Conservation (phyloP, 1,140 invertebrate genomes). For the Heliconius congener region DNA sequence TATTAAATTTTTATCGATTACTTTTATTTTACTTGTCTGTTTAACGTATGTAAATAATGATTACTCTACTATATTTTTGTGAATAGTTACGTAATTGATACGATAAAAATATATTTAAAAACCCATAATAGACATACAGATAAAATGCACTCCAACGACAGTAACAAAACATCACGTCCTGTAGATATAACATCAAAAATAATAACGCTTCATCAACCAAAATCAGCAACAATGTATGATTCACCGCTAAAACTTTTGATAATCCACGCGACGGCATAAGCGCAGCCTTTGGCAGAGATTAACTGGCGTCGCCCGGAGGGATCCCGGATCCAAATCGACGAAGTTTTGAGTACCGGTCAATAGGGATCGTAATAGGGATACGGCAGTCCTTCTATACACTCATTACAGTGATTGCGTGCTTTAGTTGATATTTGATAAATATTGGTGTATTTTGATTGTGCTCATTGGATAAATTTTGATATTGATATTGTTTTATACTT, state of each 20-base stretch:
- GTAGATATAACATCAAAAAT: not conserved
- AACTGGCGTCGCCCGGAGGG: slow-evolving; percentile 38
- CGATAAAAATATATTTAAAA: too few relatives aligned
- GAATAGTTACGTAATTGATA: too few relatives aligned
- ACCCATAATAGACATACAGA: not conserved
- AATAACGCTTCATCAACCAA: slow-evolving; percentile 4
- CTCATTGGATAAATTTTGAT: not conserved
- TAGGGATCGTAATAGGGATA: slow-evolving; percentile 50
- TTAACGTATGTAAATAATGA: not conserved
- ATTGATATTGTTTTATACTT: not conserved
- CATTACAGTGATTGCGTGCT: slow-evolving; percentile 51
- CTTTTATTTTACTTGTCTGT: not conserved
- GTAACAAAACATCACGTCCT: not conserved
- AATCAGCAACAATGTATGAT: slow-evolving; percentile 25
- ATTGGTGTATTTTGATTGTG: not conserved
- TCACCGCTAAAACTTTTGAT: slow-evolving; percentile 43
- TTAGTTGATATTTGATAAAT: slow-evolving; percentile 20
- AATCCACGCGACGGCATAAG: slow-evolving; percentile 41
- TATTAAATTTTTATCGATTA: not conserved
- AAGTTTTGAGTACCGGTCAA: slow-evolving; percentile 53
- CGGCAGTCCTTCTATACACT: slow-evolving; percentile 45
- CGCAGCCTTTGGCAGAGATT: slow-evolving; percentile 44
- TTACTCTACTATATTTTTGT: too few relatives aligned
- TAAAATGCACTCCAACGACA: not conserved
- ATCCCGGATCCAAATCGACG: slow-evolving; percentile 43